A percentile compares a stretch with the other conserved stretches of the same genome.
These are phyloP conservation scores for Dallia pectoralis DNA, from an alignment of 2,797 vertebrate genomes.

Conservation along the genomic window DNA sequence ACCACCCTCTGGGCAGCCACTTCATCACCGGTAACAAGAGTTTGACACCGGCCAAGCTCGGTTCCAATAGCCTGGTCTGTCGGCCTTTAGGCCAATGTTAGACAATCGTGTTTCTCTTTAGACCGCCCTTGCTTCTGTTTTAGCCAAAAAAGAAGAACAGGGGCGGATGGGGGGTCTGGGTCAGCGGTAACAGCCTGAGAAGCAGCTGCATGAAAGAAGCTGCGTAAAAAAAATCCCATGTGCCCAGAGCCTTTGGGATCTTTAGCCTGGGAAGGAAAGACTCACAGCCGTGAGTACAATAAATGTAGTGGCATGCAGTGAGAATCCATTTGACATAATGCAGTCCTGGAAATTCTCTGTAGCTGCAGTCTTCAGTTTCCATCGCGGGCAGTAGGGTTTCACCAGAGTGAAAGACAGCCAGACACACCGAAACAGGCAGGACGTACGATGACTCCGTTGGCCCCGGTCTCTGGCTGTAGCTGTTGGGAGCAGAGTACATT, in stretches of 20 bases:
- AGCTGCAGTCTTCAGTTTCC: not conserved
- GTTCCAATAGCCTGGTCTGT: constrained; percentile 30
- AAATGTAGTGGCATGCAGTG: constrained; percentile 26
- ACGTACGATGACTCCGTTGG: constrained; percentile 5
- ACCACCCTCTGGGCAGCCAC: too few species aligned
- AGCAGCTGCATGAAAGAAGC: too few species aligned
- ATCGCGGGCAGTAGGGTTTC: not conserved
- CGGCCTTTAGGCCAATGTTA: too few species aligned
- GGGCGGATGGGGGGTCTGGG: too few species aligned
- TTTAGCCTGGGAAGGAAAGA: too few species aligned
- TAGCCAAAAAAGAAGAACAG: too few species aligned
- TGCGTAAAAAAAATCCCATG: too few species aligned
- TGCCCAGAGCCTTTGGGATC: too few species aligned
- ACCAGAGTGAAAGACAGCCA: not conserved
- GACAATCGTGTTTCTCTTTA: too few species aligned
- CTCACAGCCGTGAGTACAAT: constrained; percentile 32
- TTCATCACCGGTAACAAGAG: too few species aligned
- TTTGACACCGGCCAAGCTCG: constrained; percentile 10
- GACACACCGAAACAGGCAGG: not conserved
- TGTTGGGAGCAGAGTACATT: not conserved
- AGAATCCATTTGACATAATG: not conserved
- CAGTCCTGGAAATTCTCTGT: not conserved
- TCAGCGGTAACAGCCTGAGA: too few species aligned
- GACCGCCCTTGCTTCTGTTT: too few species aligned
- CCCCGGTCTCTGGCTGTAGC: not conserved